phyloP scores from a whole-genome alignment of 1,140 invertebrate genomes.

The Coelopa frigida region DNA sequence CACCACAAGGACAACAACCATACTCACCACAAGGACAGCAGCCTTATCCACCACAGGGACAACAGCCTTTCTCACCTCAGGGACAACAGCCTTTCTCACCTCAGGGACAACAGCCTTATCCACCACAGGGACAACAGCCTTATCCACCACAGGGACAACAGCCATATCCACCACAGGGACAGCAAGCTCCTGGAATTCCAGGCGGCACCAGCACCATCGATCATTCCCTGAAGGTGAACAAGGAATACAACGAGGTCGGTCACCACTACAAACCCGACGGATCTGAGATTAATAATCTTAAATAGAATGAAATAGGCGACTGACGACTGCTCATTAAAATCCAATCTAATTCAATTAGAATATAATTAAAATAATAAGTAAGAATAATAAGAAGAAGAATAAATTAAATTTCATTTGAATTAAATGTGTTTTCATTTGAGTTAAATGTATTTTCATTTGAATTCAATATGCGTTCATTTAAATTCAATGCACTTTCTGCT shows the following conservation, averaged over 20 bases:
- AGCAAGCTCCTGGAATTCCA: slow-evolving; percentile 7
- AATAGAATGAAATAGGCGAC: too few species aligned
- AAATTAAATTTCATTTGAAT: too few species aligned
- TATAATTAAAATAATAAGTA: too few species aligned
- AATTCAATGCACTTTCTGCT: too few species aligned
- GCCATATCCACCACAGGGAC: not conserved
- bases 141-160: not conserved
- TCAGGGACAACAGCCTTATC: not conserved
- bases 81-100: not conserved
- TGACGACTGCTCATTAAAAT: too few species aligned
- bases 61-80: not conserved
- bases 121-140: not conserved
- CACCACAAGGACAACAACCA: not conserved
- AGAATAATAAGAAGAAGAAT: too few species aligned
- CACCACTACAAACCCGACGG: slow-evolving; percentile 7
- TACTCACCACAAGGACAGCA: too few species aligned
- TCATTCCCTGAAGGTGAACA: slow-evolving; percentile 13
- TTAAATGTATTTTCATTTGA: too few species aligned
- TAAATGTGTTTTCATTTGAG: too few species aligned
- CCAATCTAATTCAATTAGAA: too few species aligned
- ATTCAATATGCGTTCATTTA: too few species aligned
- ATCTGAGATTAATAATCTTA: not conserved
- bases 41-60: not conserved
- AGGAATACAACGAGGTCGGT: slow-evolving; percentile 13
- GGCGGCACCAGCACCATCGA: slow-evolving; percentile 9